Conservation (phyloP, 2,888 invertebrate genomes). For the Didymodactylos carnosus region DNA sequence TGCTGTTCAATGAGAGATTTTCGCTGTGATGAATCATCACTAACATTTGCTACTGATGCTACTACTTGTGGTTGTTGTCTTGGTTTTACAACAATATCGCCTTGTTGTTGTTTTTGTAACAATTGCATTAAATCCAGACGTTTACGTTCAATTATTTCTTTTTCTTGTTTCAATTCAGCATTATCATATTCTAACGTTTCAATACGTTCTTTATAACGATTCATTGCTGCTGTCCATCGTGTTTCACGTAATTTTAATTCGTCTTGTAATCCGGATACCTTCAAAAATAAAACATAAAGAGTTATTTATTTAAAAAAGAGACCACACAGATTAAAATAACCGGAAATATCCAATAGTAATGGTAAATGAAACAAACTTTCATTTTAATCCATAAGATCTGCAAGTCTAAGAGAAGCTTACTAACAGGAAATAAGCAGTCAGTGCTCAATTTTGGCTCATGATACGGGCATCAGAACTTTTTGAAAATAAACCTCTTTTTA, state of each 20-base stretch:
- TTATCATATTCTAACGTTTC: slow-evolving; percentile 29
- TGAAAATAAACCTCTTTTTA: too few species aligned
- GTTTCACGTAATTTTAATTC: slow-evolving; percentile 29
- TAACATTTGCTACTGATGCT: not conserved
- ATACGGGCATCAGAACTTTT: too few species aligned
- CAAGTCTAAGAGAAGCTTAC: too few species aligned
- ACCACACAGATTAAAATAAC: not conserved
- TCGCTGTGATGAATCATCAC: not conserved
- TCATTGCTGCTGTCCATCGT: slow-evolving; percentile 27
- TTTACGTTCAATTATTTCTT: slow-evolving; percentile 26
- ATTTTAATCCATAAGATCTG: too few species aligned
- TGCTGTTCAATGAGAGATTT: not conserved
- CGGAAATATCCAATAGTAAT: too few species aligned
- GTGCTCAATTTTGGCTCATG: too few species aligned
- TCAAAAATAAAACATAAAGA: not conserved
- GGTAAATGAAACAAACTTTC: not conserved
- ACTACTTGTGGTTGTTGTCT: not conserved
- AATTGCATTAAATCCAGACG: slow-evolving; percentile 22
- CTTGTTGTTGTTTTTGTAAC: too few species aligned
- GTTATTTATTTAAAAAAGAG: too few species aligned
- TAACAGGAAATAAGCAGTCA: too few species aligned
- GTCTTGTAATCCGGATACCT: slow-evolving; percentile 27
- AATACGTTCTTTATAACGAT: slow-evolving; percentile 26
- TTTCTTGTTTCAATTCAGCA: slow-evolving; percentile 27
- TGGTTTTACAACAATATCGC: too few species aligned